Evolutionary conservation across 2,888 invertebrate species (phyloP).

Genomic region (Aphelenchoides bicaudatus): DNA sequence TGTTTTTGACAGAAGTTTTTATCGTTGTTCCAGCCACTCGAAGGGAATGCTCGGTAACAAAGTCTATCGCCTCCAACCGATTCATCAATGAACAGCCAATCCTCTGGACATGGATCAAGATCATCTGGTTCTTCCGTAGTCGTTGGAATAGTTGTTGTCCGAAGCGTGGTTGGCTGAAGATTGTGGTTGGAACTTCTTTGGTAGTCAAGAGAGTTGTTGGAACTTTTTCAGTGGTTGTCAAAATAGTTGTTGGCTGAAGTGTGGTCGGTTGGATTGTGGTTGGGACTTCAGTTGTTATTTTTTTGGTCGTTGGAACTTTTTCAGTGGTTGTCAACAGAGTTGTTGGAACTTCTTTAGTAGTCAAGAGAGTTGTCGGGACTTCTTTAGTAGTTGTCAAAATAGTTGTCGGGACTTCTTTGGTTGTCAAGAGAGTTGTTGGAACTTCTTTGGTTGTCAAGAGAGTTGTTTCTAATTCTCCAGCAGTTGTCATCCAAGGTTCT

Average conservation of each 20-base stretch:
- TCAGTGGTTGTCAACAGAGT: too few relatives aligned
- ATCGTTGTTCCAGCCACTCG: not conserved
- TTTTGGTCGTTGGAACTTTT: too few relatives aligned
- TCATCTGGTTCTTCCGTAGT: too few relatives aligned
- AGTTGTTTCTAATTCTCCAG: not conserved
- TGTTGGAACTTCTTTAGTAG: not conserved
- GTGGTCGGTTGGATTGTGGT: too few relatives aligned
- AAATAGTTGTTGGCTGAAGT: not conserved
- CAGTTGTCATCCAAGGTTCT: conserved; percentile 10
- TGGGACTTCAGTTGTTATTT: not conserved
- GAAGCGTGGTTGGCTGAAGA: not conserved
- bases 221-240: not conserved
- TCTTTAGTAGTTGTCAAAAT: not conserved
- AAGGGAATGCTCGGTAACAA: conserved; percentile 1
- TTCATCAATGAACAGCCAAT: not conserved
- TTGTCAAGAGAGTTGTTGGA: not conserved
- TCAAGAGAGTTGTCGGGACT: not conserved
- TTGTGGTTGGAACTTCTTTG: not conserved
- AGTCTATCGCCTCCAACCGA: not conserved
- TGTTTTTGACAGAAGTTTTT: not conserved
- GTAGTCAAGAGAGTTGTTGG: not conserved
- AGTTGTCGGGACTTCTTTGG: too few relatives aligned
- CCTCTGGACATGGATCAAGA: too few relatives aligned
- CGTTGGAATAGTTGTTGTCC: not conserved
- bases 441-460: not conserved